phyloP scores from a whole-genome alignment of 2,888 invertebrate genomes.

The Tachina grossa region DNA sequence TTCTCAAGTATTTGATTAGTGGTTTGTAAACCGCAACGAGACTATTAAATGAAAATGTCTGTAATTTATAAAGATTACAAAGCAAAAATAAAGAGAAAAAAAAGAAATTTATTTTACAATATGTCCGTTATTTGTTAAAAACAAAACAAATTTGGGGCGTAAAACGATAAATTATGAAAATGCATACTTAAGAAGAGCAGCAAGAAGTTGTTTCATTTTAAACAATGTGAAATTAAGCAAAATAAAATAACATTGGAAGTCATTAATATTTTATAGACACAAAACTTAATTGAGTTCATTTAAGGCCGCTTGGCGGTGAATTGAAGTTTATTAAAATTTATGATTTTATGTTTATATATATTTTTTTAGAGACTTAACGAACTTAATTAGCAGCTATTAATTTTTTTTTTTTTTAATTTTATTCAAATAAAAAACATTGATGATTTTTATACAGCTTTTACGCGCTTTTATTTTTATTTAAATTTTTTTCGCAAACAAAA shows the following conservation, averaged over 20 bases:
- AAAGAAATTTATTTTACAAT: conserved; percentile 10
- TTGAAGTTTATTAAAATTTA: conserved; percentile 46
- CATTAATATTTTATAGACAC: conserved; percentile 18
- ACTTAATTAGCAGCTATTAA: conserved; percentile 50
- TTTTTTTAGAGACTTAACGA: background rate
- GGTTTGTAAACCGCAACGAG: conserved; percentile 43
- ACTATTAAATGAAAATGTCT: conserved; percentile 48
- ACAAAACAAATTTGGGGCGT: conserved; percentile 22
- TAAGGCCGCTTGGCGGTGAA: background rate
- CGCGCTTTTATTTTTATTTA: conserved; percentile 43
- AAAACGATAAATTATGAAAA: conserved; percentile 22
- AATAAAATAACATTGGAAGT: conserved; percentile 5
- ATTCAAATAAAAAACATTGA: conserved; percentile 44
- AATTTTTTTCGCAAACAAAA: background rate
- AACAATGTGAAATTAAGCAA: background rate
- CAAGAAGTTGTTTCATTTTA: conserved; percentile 21
- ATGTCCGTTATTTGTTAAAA: conserved; percentile 7
- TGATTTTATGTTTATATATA: conserved; percentile 3
- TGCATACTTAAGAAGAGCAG: conserved; percentile 6
- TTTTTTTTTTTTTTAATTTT: conserved; percentile 22
- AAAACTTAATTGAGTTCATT: conserved; percentile 20
- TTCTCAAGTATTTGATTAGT: conserved; percentile 55
- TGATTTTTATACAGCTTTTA: conserved; percentile 65
- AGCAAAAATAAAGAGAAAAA: conserved; percentile 10
- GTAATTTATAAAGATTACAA: conserved; percentile 58